Evolutionary conservation across 1,140 invertebrate species (phyloP).

Genomic region (Oedothorax gibbosus): DNA sequence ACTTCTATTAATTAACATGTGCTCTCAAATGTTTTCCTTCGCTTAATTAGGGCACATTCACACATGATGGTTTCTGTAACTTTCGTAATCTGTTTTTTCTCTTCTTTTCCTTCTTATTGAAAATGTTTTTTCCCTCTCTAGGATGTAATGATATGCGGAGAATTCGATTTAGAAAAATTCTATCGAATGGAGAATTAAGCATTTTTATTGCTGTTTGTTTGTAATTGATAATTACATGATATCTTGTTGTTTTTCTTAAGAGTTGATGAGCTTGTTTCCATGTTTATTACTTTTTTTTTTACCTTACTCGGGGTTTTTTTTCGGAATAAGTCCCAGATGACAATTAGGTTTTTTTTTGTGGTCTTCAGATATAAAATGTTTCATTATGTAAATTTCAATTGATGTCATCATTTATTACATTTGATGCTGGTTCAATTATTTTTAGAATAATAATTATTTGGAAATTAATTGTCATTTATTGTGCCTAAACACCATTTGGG

Average conservation of each 20-base stretch:
- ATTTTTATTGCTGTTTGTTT: conserved; percentile 37
- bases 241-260: neutral
- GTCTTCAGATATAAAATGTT: too few relatives aligned
- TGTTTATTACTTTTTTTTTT: neutral
- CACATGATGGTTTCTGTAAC: conserved; percentile 20
- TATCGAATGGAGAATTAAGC: conserved; percentile 10
- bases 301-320: neutral
- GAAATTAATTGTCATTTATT: too few relatives aligned
- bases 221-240: conserved; percentile 18
- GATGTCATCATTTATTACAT: too few relatives aligned
- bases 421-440: too few relatives aligned
- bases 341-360: too few relatives aligned
- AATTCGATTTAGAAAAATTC: conserved; percentile 55
- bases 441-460: too few relatives aligned
- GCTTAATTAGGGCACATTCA: conserved; percentile 55
- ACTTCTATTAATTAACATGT: conserved; percentile 59
- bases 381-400: too few relatives aligned
- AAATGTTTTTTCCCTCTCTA: conserved; percentile 28
- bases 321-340: neutral
- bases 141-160: conserved; percentile 3
- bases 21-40: conserved; percentile 58
- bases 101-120: conserved; percentile 1
- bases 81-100: conserved; percentile 29
- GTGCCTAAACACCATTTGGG: too few relatives aligned
- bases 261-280: neutral